A percentile compares a stretch with the other conserved stretches of the same genome.
phyloP scores from a whole-genome alignment of 2,797 vertebrate species.

The Lutjanus argentimaculatus region DNA sequence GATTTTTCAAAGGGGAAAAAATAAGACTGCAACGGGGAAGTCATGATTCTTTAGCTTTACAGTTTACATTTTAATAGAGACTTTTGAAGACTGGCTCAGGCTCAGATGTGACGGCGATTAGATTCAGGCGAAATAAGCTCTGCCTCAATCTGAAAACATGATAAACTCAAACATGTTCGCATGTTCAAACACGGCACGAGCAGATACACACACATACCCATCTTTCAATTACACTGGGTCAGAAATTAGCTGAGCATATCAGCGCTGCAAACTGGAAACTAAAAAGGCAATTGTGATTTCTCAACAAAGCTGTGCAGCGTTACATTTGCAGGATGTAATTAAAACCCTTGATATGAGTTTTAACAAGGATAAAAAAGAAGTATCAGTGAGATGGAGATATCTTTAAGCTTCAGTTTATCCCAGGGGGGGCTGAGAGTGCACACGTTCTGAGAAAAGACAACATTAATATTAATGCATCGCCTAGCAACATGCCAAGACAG shows the following conservation, averaged over 20 bases:
- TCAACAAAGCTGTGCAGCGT: slow-evolving; percentile 60
- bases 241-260: slow-evolving; percentile 39
- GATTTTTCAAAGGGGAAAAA: slow-evolving; percentile 38
- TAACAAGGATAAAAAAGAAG: slow-evolving; percentile 76
- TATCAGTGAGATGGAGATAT: slow-evolving; percentile 75
- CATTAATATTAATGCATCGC: slow-evolving; percentile 84
- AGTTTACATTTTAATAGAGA: background rate
- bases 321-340: slow-evolving; percentile 70
- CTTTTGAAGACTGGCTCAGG: slow-evolving; percentile 4
- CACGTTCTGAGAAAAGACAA: slow-evolving; percentile 67
- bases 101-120: slow-evolving; percentile 29
- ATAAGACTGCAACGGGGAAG: slow-evolving; percentile 19
- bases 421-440: slow-evolving; percentile 60
- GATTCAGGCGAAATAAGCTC: slow-evolving; percentile 18
- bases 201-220: background rate
- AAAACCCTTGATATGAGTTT: slow-evolving; percentile 74
- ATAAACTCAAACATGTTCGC: slow-evolving; percentile 26
- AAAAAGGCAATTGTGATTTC: slow-evolving; percentile 39
- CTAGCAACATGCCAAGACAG: slow-evolving; percentile 76
- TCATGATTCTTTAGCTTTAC: background rate
- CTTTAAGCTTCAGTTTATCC: slow-evolving; percentile 75
- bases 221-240: slow-evolving; percentile 56
- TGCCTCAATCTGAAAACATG: background rate
- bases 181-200: slow-evolving; percentile 34
- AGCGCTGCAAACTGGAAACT: slow-evolving; percentile 37